phyloP scores from a whole-genome alignment of 2,797 vertebrate species.

The Novumbra hubbsi region DNA sequence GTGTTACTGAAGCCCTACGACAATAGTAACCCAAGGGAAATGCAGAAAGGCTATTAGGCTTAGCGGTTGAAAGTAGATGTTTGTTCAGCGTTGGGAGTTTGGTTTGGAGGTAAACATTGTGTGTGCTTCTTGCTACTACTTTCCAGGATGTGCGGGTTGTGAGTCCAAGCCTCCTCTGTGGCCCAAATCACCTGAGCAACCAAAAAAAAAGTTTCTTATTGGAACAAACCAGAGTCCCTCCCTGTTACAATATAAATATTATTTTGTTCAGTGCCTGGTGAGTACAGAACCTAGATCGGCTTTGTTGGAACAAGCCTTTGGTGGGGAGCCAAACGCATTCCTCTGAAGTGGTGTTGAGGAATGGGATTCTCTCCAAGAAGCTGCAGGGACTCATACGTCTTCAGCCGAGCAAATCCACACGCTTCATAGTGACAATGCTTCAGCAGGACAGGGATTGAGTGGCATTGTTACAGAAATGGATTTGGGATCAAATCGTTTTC shows the following conservation, averaged over 20 bases:
- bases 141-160: no score
- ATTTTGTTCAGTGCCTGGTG: not conserved
- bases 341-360: not conserved
- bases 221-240: not conserved
- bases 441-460: not conserved
- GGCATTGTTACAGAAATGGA: not conserved
- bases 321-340: not conserved
- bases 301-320: not conserved
- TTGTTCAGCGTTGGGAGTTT: no score
- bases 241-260: not conserved
- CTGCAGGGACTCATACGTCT: no score
- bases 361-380: not conserved
- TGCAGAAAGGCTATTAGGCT: no score
- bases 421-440: not conserved
- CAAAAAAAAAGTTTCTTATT: not conserved
- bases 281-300: not conserved
- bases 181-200: not conserved
- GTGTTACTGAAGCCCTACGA: no score
- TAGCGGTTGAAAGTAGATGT: no score
- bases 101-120: no score
- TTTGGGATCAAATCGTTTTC: not conserved
- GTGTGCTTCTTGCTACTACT: no score
- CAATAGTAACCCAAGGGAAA: no score
- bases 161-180: not conserved
- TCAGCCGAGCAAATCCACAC: no score